Evolutionary conservation across 1,140 invertebrate genomes (phyloP).

Genomic region (Leptinotarsa texana): DNA sequence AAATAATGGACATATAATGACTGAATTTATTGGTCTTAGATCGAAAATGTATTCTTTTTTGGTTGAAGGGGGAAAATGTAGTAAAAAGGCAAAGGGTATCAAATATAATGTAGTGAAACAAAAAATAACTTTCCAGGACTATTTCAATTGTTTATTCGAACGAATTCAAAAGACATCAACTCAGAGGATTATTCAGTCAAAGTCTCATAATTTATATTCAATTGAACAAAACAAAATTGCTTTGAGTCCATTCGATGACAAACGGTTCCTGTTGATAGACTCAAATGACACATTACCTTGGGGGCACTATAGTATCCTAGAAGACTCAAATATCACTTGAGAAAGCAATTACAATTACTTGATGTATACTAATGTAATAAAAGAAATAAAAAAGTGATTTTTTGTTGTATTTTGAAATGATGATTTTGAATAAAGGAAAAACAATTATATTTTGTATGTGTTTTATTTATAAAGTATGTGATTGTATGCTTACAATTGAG

Average conservation of each 20-base stretch:
- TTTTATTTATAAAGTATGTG: no score
- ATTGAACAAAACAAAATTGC: conserved; percentile 34
- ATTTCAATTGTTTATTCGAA: conserved; percentile 36
- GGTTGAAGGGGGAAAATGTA: neutral
- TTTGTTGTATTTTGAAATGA: no score
- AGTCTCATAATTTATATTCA: conserved; percentile 38
- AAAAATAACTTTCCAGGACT: conserved; percentile 40
- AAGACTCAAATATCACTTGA: no score
- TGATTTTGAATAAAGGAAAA: no score
- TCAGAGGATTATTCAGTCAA: conserved; percentile 26
- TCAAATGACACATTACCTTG: no score
- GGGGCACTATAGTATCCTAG: no score
- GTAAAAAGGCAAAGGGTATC: conserved; percentile 39
- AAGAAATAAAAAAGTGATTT: no score
- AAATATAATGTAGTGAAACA: conserved; percentile 40
- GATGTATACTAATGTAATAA: no score
- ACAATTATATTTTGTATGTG: no score
- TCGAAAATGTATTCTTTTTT: conserved; percentile 55
- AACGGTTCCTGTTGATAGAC: neutral
- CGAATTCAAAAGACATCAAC: conserved; percentile 22
- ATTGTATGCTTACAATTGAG: no score
- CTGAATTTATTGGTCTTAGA: conserved; percentile 44
- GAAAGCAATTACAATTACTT: no score
- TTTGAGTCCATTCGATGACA: neutral
- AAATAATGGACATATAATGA: conserved; percentile 35